Evolutionary conservation across 2,888 invertebrate genomes (phyloP).

Genomic region (Apamea anceps): DNA sequence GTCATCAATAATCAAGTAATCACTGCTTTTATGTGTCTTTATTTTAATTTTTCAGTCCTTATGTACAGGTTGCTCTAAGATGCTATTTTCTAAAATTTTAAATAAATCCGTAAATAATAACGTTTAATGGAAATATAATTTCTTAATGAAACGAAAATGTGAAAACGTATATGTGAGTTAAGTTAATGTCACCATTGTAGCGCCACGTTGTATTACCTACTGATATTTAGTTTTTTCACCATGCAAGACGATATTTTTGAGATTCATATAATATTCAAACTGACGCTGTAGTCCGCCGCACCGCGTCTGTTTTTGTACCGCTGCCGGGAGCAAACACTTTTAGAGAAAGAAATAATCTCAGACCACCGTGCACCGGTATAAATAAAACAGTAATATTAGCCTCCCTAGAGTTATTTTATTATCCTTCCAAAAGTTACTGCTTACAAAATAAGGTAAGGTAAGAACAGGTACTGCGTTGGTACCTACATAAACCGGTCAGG

Average conservation of each 20-base stretch:
- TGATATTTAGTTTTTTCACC: background rate
- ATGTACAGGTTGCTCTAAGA: no score
- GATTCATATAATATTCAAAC: slow-evolving; percentile 2
- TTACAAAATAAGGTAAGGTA: background rate
- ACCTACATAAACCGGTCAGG: background rate
- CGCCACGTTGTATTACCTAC: no score
- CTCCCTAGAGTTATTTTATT: background rate
- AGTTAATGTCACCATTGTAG: no score
- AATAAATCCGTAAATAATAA: no score
- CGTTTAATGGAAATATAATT: no score
- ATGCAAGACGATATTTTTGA: background rate
- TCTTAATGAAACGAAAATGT: no score
- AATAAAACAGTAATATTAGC: background rate
- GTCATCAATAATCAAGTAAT: no score
- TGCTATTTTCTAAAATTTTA: no score
- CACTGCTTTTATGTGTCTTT: no score
- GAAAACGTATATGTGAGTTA: no score
- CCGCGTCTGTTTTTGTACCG: background rate
- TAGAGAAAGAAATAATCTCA: slow-evolving; percentile 14
- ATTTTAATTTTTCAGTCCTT: no score
- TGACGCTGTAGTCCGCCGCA: background rate
- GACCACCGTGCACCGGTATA: background rate
- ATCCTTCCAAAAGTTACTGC: background rate
- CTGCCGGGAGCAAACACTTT: background rate
- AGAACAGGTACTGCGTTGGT: background rate